A percentile compares a stretch with the other conserved stretches of the same genome.
Conservation (phyloP, 2,888 invertebrate genomes). For the Cylloceria caligata region DNA sequence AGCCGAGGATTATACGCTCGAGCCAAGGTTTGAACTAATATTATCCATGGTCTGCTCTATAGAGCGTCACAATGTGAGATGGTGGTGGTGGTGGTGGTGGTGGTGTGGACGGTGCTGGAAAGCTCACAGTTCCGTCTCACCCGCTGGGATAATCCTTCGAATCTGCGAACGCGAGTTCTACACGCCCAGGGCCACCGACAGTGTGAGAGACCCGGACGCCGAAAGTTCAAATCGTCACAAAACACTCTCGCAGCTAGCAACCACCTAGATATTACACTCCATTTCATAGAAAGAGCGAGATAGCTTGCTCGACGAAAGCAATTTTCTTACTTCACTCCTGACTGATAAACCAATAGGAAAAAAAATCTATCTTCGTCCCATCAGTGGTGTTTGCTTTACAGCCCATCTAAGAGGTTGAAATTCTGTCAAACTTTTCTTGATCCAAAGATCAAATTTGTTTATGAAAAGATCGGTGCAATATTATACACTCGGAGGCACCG, state of each 20-base stretch:
- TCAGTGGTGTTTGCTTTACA: background rate
- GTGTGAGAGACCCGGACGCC: slow-evolving; percentile 32
- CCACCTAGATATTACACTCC: background rate
- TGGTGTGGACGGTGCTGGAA: slow-evolving; percentile 37
- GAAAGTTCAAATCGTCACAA: slow-evolving; percentile 55
- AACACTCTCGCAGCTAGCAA: slow-evolving; percentile 30
- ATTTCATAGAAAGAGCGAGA: background rate
- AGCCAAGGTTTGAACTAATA: slow-evolving; percentile 66
- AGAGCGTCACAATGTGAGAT: slow-evolving; percentile 56
- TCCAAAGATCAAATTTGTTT: background rate
- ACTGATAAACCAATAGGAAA: background rate
- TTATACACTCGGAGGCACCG: background rate
- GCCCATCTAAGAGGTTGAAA: background rate
- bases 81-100: slow-evolving; percentile 18
- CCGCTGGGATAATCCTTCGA: slow-evolving; percentile 61
- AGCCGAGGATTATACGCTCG: slow-evolving; percentile 67
- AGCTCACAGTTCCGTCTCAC: slow-evolving; percentile 40
- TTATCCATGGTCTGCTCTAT: slow-evolving; percentile 59
- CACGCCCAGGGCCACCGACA: slow-evolving; percentile 22
- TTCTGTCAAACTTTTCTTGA: background rate
- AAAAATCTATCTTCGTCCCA: background rate
- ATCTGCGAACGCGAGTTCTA: slow-evolving; percentile 57
- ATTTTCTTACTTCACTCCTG: slow-evolving; percentile 52
- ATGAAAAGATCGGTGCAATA: no score
- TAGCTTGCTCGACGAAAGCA: slow-evolving; percentile 16